Base-by-base conservation (phyloP, 2,888 invertebrate species). In the Rhabditophanes sp. region DNA sequence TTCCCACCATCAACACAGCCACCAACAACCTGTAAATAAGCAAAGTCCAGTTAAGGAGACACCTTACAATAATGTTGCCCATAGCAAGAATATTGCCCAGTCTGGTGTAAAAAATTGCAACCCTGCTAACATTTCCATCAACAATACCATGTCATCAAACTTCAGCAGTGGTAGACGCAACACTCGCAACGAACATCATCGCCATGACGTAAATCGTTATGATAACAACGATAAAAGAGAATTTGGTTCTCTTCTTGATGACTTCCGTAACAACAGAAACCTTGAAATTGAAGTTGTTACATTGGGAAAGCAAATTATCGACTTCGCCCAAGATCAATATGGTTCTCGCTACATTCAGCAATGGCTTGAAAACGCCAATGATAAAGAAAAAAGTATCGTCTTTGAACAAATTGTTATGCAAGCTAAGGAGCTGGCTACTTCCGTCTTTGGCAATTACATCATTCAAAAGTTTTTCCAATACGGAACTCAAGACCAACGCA, bases 291-390 rank as follows among this genome's bases (percentile, higher is more conserved):
- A 72, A 67, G 73, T 96, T 53, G 78, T 85, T 51, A 93, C 99
- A 71, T 75, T 99, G 56, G 79, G 81, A 56, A 82, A 84, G 71
- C 90, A 96, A 70, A 90, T 99, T 66, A 88, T 93, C 15, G 96
- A 96, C 71, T 99, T 96, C 71, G 87, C 88, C 43, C 85, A 87
- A 72, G 96, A 96, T 71, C 96, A 96, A 69, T 96, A 96, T 67
- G 96, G 96, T 30, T 54, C 7, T 49, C 79, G 93, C 48, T 99
- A 99, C 69, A 99, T 99, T 56, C 96, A 99, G 67, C 96, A 99
- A 69, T 96, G 96, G 70, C 72, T 96, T 64, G 96, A 99, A 70
- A 76, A 90, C 46, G 93, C 96, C 24, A 82, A 84, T 17, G 78
- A 81, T 35, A 78, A 80, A 49, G 96, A 99, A 67, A 96, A 96